A percentile compares a stretch with the other conserved stretches of the same genome.
phyloP scores from a whole-genome alignment of 2,888 invertebrate species.

The Lordiphosa fenestrarum region DNA sequence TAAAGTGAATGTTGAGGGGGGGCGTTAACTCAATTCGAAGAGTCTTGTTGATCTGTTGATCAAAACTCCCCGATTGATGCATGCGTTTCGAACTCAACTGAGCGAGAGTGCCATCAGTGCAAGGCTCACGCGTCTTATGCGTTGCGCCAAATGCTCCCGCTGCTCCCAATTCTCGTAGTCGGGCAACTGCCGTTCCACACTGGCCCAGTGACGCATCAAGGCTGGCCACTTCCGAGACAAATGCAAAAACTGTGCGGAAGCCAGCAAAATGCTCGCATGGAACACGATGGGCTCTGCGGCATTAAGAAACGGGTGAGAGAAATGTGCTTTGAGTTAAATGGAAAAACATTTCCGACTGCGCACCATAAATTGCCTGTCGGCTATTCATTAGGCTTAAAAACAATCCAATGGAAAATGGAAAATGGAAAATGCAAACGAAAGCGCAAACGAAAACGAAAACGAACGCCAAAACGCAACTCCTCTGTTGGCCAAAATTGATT shows the following conservation, averaged over 20 bases:
- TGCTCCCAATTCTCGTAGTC: constrained; percentile 37
- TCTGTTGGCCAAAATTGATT: background rate
- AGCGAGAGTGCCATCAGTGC: constrained; percentile 67
- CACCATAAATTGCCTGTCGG: too few relatives aligned
- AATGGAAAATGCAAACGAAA: too few relatives aligned
- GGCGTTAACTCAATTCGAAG: too few relatives aligned
- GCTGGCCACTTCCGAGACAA: constrained; percentile 75
- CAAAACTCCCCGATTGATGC: too few relatives aligned
- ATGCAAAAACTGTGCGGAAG: constrained; percentile 78
- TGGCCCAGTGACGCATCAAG: constrained; percentile 75
- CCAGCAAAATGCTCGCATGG: constrained; percentile 66
- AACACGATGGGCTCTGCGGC: constrained; percentile 77
- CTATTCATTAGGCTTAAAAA: too few relatives aligned
- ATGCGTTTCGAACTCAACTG: constrained; percentile 51
- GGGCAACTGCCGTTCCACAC: constrained; percentile 57
- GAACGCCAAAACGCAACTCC: background rate
- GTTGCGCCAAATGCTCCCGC: constrained; percentile 50
- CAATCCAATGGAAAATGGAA: too few relatives aligned
- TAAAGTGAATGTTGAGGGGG: too few relatives aligned
- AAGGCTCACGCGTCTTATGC: constrained; percentile 62
- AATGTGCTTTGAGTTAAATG: background rate
- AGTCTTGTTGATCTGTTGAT: too few relatives aligned
- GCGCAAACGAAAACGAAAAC: too few relatives aligned
- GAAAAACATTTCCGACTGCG: background rate
- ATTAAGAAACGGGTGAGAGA: background rate